These are phyloP conservation scores for Papilio helenus DNA, from an alignment of 1,140 invertebrate species.

Conservation along the genomic window DNA sequence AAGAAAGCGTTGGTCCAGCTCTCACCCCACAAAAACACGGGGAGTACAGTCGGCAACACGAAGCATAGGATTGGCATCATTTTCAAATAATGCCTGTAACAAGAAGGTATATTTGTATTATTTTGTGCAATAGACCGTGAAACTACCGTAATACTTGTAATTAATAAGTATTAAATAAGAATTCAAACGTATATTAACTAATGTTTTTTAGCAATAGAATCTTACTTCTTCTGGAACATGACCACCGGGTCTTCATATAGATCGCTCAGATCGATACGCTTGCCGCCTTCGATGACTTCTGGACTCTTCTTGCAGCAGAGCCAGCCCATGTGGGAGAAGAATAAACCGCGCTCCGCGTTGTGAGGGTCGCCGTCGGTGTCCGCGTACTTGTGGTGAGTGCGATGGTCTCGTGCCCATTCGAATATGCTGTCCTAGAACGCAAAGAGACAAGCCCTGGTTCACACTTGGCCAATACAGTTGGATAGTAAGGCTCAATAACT, in stretches of 20 bases:
- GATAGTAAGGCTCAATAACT: too few species aligned
- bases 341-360: conserved; percentile 91
- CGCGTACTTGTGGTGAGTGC: conserved; percentile 92
- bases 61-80: conserved; percentile 89
- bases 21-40: conserved; percentile 89
- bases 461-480: too few species aligned
- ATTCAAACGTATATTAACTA: too few species aligned
- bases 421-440: conserved; percentile 72
- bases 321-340: conserved; percentile 94
- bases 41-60: conserved; percentile 88
- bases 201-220: conserved; percentile 12
- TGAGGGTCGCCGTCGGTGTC: conserved; percentile 93
- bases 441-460: too few species aligned
- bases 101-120: neutral
- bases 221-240: conserved; percentile 88
- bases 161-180: too few species aligned
- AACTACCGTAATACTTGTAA: neutral
- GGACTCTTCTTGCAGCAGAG: conserved; percentile 90
- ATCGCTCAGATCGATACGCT: conserved; percentile 88
- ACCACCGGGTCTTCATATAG: conserved; percentile 89
- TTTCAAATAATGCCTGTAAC: conserved; percentile 87
- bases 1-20: conserved; percentile 85
- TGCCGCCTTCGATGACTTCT: conserved; percentile 88
- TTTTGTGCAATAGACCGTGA: neutral
- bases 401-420: conserved; percentile 87